Base-by-base conservation (phyloP, 2,113 vertebrate genomes). In the Rhombomys opimus region DNA sequence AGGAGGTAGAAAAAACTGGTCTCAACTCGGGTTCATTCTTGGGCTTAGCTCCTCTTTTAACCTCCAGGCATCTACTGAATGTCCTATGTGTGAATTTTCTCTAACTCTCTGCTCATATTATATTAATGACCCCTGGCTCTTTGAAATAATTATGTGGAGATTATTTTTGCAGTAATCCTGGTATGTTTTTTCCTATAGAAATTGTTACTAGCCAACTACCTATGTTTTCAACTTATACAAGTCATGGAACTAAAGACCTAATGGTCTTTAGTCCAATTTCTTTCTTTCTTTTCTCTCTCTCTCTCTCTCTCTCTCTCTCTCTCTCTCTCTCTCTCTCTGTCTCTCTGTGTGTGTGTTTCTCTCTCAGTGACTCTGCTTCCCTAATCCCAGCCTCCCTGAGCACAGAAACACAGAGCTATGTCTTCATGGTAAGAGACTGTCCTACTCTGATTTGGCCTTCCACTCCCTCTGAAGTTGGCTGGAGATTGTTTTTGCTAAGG, bases 1-100 rank as follows among this genome's bases (percentile, higher is more conserved):
- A 46, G 46, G 46, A 46, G 46, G 46, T 46, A 46, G 46, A 46
- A 46, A 82, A 70, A 27, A 35, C 38, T 77, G 50, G 11, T 73
- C 46, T 91, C 81, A 77, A 57, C 23, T 67, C 81, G 23, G 35
- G 17, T 4, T 75, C 78, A 50, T 41, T 70, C 52, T 82, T 59
- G 46, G 72, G 41, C n/a, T 86, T 63, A 84, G 68, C n/a, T 68
- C 32, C n/a, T 93, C 20, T 76, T 97, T 27, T n/a, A 52, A 93
- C 38, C 30, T 54, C 22, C 72, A 35, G 41, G 38, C 86, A 20
- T 82, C 57, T 75, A 57, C 54, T 68, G 18, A 73, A 81, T 80
- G 52, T 52, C 61, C 77, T 67, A 22, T 7, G 35, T 68, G 27
- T 46, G 52, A 63, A 1, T 89, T 61, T 70, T 95, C 35, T 50